Base-by-base conservation (phyloP, 2,888 invertebrate genomes). In the Folsomia candida region DNA sequence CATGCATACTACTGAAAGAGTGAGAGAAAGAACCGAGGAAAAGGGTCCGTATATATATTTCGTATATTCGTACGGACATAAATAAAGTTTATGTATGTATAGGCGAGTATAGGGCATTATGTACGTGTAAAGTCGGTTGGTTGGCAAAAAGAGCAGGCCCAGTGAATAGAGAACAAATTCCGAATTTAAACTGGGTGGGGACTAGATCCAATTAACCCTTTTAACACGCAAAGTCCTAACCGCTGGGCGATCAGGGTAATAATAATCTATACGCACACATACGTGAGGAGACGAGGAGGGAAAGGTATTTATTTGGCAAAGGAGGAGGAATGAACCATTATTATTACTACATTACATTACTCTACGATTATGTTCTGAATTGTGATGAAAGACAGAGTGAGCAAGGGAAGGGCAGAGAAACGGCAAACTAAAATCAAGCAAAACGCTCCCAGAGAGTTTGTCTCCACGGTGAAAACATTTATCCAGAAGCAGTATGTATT, bases 81-180 rank as follows among this genome's bases (percentile, higher is more conserved):
- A n/a, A n/a, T n/a, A n/a, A n/a, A n/a, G n/a, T n/a, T n/a, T n/a
- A n/a, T n/a, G n/a, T n/a, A n/a, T n/a, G n/a, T n/a, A n/a, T n/a
- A n/a, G n/a, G n/a, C n/a, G n/a, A n/a, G n/a, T n/a, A n/a, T n/a
- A n/a, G n/a, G n/a, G n/a, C n/a, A n/a, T n/a, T n/a, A n/a, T n/a
- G n/a, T n/a, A n/a, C n/a, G n/a, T n/a, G n/a, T n/a, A n/a, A n/a
- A n/a, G n/a, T n/a, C n/a, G n/a, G 22, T 54, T 20, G 22, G 18
- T 54, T 54, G 54, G 22, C 20, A 54, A 54, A 54, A 54, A 54
- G 54, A 54, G 54, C 37, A 37, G 37, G 14, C 14, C n/a, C n/a
- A 20, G 22, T 54, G 54, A 54, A 54, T 54, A 54, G 54, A 54
- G 54, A 54, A 54, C 54, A 54, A 54, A 54, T 54, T 54, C 22